Percentiles rank a stretch among this genome's conserved stretches.
Conservation (phyloP, 2,113 vertebrate genomes). For the Zootoca vivipara region DNA sequence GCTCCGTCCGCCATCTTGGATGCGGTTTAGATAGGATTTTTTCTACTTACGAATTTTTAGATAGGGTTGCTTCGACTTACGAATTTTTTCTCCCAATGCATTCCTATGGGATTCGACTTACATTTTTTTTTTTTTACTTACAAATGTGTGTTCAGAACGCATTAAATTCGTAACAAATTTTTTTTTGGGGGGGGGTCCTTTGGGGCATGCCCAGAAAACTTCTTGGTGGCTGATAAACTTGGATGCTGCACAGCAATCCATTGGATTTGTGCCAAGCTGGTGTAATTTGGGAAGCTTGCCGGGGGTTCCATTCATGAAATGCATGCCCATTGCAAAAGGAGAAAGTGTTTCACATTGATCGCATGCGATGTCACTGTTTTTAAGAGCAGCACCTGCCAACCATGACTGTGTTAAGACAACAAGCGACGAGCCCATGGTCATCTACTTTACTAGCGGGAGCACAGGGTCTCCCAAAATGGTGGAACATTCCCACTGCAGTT, state of each 20-base stretch:
- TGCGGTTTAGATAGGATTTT: too few species aligned
- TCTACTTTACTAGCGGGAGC: slow-evolving; percentile 86
- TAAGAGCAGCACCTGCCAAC: slow-evolving; percentile 73
- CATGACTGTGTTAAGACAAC: slow-evolving; percentile 76
- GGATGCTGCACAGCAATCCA: background rate
- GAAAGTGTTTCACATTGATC: too few species aligned
- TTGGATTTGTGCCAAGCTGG: background rate
- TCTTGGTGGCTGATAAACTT: background rate
- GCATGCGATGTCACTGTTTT: background rate
- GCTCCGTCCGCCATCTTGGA: too few species aligned
- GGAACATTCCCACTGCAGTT: slow-evolving; percentile 81
- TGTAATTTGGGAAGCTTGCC: background rate
- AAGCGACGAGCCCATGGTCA: slow-evolving; percentile 74
- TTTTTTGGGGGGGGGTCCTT: too few species aligned
- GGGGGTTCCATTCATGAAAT: background rate
- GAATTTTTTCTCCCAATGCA: too few species aligned
- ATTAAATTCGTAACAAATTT: too few species aligned
- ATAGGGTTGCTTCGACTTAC: too few species aligned
- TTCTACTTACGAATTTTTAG: too few species aligned
- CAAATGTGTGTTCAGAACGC: too few species aligned
- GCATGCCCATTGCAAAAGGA: background rate
- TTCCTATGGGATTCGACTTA: too few species aligned
- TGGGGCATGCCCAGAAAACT: too few species aligned
- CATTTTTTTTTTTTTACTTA: too few species aligned
- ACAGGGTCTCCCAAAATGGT: slow-evolving; percentile 85